Percentiles rank a stretch among this genome's conserved stretches.
phyloP scores from a whole-genome alignment of 2,888 invertebrate genomes.

The Trachelus tabidus region DNA sequence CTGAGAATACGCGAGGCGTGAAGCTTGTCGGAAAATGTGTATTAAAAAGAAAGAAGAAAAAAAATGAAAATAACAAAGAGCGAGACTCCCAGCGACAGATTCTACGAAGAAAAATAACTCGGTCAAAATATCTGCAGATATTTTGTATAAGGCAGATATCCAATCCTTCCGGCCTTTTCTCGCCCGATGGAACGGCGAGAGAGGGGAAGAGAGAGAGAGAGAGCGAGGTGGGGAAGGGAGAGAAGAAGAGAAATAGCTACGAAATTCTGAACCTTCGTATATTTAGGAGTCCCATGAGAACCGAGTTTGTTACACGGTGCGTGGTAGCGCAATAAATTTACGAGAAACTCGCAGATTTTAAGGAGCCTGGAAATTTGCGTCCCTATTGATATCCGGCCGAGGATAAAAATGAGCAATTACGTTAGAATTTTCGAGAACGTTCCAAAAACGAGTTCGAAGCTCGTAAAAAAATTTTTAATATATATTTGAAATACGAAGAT shows the following conservation, averaged over 20 bases:
- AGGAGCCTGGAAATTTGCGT: background rate
- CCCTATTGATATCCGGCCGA: background rate
- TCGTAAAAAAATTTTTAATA: too few species aligned
- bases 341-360: background rate
- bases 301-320: slow-evolving; percentile 31
- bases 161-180: background rate
- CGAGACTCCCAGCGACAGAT: background rate
- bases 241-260: background rate
- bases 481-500: too few species aligned
- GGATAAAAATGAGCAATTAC: background rate
- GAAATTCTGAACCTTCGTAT: background rate
- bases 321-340: slow-evolving; percentile 31
- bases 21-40: background rate
- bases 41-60: background rate
- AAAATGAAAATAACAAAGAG: background rate
- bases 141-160: background rate
- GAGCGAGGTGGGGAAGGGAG: too few species aligned
- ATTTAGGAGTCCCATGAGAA: slow-evolving; percentile 11
- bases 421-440: background rate
- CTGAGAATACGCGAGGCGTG: background rate
- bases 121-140: background rate
- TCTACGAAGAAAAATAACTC: background rate
- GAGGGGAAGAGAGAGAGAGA: background rate
- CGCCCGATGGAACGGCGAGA: background rate
- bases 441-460: too few species aligned